Base-by-base conservation (phyloP, 2,113 vertebrate genomes). In the Hipposideros armiger region DNA sequence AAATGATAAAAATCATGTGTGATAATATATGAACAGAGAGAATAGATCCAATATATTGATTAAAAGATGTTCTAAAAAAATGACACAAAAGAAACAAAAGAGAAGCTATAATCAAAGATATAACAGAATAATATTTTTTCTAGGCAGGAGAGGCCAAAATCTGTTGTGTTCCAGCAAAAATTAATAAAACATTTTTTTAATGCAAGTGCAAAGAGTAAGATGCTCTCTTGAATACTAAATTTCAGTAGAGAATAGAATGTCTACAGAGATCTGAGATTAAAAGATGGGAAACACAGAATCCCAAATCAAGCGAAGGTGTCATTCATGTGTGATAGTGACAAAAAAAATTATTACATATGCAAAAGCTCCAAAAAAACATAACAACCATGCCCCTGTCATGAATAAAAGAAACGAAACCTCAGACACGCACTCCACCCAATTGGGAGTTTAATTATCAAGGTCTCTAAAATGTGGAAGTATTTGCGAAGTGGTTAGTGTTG, bases 1-100 rank as follows among this genome's bases (percentile, higher is more conserved):
- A 91, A 95, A 85, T 54, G 32, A 83, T 69, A 56, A 64, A 90
- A 96, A 74, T 45, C 58, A 10, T 42, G n/a, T 74, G 47, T 47
- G 36, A 56, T 52, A 87, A 73, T 5, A 58, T 36, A 42, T 14
- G 16, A 90, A 88, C n/a, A 86, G n/a, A 64, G 13, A 82, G 15
- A 66, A 47, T 9, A 78, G 13, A 87, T 26, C 5, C 36, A 90
- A 84, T 50, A 45, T 54, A 60, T 20, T 73, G 26, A 85, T 87
- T 50, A 19, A 67, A 66, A 92, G 2, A 69, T 50, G 22, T 45
- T 91, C 52, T 86, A 42, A 85, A 84, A 64, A 70, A 4, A 36
- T 36, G 64, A 92, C 84, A 73, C 10, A 78, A 72, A 83, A 6
- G 56, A 88, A 86, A 4, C 82, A 60, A 42, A 56, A n/a, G 24